Percentiles rank a stretch among this genome's conserved stretches.
These are phyloP conservation scores for Bilobella aurantiaca DNA, from an alignment of 1,140 invertebrate genomes.

Conservation along the genomic window DNA sequence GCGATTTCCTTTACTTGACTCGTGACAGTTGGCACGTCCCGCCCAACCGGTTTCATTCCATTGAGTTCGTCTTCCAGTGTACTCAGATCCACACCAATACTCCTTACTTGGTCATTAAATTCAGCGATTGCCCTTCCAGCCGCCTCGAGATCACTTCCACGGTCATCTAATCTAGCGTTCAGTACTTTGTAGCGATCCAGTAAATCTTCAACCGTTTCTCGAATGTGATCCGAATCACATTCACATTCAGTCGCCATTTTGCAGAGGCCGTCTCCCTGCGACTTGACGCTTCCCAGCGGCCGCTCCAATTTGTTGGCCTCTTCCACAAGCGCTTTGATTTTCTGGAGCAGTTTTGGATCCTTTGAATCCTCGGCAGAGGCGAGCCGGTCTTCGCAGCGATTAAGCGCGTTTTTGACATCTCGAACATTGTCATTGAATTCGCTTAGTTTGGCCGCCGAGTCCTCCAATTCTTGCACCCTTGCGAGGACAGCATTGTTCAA, in stretches of 20 bases:
- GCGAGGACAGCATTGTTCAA: slow-evolving; percentile 60
- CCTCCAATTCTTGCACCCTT: slow-evolving; percentile 67
- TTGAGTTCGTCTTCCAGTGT: slow-evolving; percentile 74
- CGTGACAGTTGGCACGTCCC: slow-evolving; percentile 73
- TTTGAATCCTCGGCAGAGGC: slow-evolving; percentile 63
- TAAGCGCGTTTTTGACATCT: slow-evolving; percentile 66
- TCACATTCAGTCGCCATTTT: slow-evolving; percentile 50
- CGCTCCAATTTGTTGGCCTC: slow-evolving; percentile 64
- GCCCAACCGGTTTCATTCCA: slow-evolving; percentile 66
- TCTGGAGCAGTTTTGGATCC: slow-evolving; percentile 69
- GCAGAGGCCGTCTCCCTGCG: slow-evolving; percentile 61
- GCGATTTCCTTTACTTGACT: slow-evolving; percentile 71
- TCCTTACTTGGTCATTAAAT: slow-evolving; percentile 76
- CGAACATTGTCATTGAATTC: slow-evolving; percentile 77
- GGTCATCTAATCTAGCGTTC: slow-evolving; percentile 61
- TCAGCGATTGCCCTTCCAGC: slow-evolving; percentile 74
- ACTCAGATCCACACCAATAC: slow-evolving; percentile 59
- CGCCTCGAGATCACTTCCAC: slow-evolving; percentile 68
- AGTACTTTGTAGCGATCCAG: slow-evolving; percentile 68
- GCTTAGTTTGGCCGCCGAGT: slow-evolving; percentile 61
- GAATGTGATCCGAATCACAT: slow-evolving; percentile 60
- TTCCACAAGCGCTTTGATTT: slow-evolving; percentile 64
- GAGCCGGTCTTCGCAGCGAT: slow-evolving; percentile 76
- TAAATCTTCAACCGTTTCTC: slow-evolving; percentile 65
- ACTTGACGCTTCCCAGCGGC: slow-evolving; percentile 59